phyloP scores from a whole-genome alignment of 2,113 vertebrate genomes.

The Catharus bicknelli region DNA sequence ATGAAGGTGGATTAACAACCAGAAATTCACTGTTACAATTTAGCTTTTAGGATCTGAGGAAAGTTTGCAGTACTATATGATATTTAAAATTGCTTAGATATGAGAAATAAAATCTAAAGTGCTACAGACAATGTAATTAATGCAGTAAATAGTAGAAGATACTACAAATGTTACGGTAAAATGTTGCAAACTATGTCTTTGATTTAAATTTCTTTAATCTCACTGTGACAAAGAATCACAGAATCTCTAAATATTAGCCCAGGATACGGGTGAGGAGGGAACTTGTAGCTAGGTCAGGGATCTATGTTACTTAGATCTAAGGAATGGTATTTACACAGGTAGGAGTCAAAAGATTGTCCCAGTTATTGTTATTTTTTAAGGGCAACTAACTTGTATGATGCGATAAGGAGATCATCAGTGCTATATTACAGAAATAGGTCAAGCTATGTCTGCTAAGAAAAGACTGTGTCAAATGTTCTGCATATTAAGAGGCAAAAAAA shows the following conservation, averaged over 20 bases:
- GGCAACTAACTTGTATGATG: neutral
- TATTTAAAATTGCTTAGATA: neutral
- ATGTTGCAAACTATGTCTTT: neutral
- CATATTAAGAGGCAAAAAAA: neutral
- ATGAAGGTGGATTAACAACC: neutral
- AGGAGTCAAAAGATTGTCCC: neutral
- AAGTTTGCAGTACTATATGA: neutral
- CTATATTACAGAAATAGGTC: neutral
- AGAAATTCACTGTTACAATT: neutral
- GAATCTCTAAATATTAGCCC: neutral
- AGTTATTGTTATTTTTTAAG: neutral
- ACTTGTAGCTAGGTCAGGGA: neutral
- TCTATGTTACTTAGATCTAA: neutral
- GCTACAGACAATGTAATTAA: neutral
- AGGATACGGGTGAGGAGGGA: neutral
- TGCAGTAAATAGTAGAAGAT: neutral
- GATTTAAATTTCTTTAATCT: neutral
- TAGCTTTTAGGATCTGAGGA: neutral
- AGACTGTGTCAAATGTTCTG: neutral
- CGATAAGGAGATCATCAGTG: neutral
- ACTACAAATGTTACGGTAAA: neutral
- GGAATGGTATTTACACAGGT: neutral
- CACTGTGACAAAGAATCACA: neutral
- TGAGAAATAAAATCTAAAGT: neutral
- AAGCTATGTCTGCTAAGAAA: neutral